Evolutionary conservation across 1,140 invertebrate genomes (phyloP).

Genomic region (Maniola jurtina): DNA sequence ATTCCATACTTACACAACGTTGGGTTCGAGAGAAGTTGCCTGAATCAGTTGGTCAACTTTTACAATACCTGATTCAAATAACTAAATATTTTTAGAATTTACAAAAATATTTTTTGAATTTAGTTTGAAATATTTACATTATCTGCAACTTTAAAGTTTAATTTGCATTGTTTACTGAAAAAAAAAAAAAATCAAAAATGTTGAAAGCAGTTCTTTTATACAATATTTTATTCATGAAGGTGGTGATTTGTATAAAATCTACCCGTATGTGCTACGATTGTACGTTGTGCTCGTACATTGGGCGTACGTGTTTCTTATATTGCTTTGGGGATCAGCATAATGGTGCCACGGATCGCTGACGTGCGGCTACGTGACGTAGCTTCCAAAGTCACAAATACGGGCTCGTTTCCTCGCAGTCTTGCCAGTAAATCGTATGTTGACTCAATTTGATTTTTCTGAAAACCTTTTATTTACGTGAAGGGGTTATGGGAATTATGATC

Average conservation of each 20-base stretch:
- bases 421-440: slow-evolving; percentile 25
- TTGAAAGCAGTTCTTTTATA: no score
- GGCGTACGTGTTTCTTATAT: slow-evolving; percentile 34
- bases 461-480: neutral
- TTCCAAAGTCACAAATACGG: slow-evolving; percentile 45
- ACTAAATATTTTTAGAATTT: no score
- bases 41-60: no score
- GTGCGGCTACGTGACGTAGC: slow-evolving; percentile 49
- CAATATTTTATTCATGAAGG: neutral
- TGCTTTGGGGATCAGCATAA: slow-evolving; percentile 51
- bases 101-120: no score
- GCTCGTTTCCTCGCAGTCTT: slow-evolving; percentile 31
- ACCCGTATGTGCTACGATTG: neutral
- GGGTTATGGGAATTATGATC: no score
- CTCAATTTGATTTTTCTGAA: slow-evolving; percentile 18
- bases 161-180: no score
- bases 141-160: no score
- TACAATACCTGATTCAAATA: no score
- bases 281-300: slow-evolving; percentile 4
- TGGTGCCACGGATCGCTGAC: slow-evolving; percentile 43
- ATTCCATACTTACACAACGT: no score
- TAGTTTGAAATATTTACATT: no score
- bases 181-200: no score
- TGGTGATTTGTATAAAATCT: slow-evolving; percentile 1
- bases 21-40: no score